Conservation (phyloP, 2,888 invertebrate genomes). For the Meandrusa payeni region DNA sequence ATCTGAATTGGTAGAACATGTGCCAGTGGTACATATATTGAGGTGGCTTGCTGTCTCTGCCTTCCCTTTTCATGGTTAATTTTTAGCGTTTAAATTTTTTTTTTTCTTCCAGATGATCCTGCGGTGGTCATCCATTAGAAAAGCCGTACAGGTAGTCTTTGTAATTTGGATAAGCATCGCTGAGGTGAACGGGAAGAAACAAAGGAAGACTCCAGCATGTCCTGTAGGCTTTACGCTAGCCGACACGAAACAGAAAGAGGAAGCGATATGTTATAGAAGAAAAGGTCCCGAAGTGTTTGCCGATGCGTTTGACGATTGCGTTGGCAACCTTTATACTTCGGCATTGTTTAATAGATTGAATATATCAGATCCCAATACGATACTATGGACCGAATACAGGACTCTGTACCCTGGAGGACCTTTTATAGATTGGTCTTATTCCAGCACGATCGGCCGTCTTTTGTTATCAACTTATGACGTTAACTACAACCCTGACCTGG, state of each 20-base stretch:
- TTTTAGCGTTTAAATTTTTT: too few species aligned
- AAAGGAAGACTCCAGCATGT: slow-evolving; percentile 40
- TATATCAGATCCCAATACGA: slow-evolving; percentile 41
- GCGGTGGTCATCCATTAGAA: slow-evolving; percentile 30
- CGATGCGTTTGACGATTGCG: slow-evolving; percentile 59
- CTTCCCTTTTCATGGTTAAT: too few species aligned
- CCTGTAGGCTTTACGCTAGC: slow-evolving; percentile 61
- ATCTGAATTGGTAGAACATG: too few species aligned
- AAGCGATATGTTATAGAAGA: slow-evolving; percentile 55
- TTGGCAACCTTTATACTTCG: slow-evolving; percentile 57
- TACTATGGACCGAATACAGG: slow-evolving; percentile 70
- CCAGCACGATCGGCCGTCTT: slow-evolving; percentile 46
- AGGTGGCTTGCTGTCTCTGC: too few species aligned
- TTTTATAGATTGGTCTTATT: slow-evolving; percentile 62
- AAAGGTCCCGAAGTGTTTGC: slow-evolving; percentile 61
- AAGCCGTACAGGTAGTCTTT: slow-evolving; percentile 33
- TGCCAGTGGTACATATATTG: too few species aligned
- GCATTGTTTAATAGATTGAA: slow-evolving; percentile 49
- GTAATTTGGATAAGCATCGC: slow-evolving; percentile 36
- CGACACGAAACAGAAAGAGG: slow-evolving; percentile 35
- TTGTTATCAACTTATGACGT: slow-evolving; percentile 47
- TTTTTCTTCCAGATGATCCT: slow-evolving; percentile 51
- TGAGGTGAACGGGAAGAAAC: slow-evolving; percentile 34
- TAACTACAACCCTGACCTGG: slow-evolving; percentile 36
- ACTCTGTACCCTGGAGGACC: slow-evolving; percentile 64